A percentile compares a stretch with the other conserved stretches of the same genome.
Conservation (phyloP, 2,888 invertebrate species). For the Horisme vitalbata region DNA sequence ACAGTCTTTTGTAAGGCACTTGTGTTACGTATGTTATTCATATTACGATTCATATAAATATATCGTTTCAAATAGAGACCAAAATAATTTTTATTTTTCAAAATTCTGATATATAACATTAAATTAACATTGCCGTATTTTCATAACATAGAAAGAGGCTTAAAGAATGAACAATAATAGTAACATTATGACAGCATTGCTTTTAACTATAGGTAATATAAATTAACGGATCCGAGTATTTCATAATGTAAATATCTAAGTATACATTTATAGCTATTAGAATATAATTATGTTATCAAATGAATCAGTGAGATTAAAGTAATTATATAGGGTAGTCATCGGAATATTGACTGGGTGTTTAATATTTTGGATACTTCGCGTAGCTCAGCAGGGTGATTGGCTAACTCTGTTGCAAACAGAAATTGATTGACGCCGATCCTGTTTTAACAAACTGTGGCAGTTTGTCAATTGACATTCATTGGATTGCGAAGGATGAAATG, state of each 20-base stretch:
- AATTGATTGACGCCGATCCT: too few species aligned
- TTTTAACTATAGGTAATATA: constrained; percentile 41
- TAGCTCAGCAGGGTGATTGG: background rate
- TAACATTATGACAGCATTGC: constrained; percentile 44
- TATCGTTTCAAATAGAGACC: constrained; percentile 3
- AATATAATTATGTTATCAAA: constrained; percentile 73
- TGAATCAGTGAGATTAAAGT: constrained; percentile 79
- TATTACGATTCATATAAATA: background rate
- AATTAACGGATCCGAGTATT: constrained; percentile 51
- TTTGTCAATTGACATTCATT: too few species aligned
- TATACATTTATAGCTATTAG: constrained; percentile 70
- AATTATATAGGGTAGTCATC: constrained; percentile 49
- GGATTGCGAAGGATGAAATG: too few species aligned
- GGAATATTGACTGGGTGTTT: constrained; percentile 56
- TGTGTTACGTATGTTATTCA: background rate
- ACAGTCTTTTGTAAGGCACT: too few species aligned
- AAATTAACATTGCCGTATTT: constrained; percentile 23
- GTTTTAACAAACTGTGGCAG: too few species aligned
- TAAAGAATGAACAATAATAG: constrained; percentile 28
- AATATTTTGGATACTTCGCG: constrained; percentile 59
- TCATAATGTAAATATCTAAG: constrained; percentile 72
- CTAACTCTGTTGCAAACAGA: too few species aligned
- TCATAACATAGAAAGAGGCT: constrained; percentile 22
- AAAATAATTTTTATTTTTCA: constrained; percentile 1
- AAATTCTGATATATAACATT: background rate